Evolutionary conservation across 2,888 invertebrate species (phyloP), one percentile per base, ranked within the genome.

Genomic region (Andrena praecox): DNA sequence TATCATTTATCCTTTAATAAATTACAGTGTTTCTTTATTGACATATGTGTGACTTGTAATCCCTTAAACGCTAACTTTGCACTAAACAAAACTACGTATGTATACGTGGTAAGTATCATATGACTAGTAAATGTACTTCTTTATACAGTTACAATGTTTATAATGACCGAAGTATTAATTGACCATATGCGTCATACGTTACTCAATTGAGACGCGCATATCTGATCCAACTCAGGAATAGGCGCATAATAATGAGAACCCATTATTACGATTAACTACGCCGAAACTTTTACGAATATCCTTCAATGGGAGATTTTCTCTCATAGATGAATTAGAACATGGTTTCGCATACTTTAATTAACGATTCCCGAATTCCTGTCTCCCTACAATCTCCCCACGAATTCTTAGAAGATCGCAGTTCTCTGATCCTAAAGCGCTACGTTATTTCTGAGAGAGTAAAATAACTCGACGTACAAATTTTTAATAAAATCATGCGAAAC

Each of bases 161-260:
- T 67, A 27, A n/a, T 75, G 71, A 56, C 60, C 82, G 56, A n/a
- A 56, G 52, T 63, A 60, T 56, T 82, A 85, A 85, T 85, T 85
- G 85, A 85, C 82, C 70, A 60, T 68, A 80, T 24, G 8, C 54
- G 29, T 60, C 27, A 60, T 60, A 67, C 67, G n/a, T 75, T 52
- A 50, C 68, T 24, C 69, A 33, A 1, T 60, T 27, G 2, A 27
- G 10, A 16, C 54, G 48, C 54, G 16, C 42, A 63, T 24, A 42
- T 24, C 64, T 24, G 10, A 42, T n/a, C 3, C 48, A 27, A 68
- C 27, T 27, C 12, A 5, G 10, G n/a, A 59, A 31, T 74, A n/a
- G 20, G 31, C 29, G 7, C 67, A 10, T 67, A 8, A 56, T 33
- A 27, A 64, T 12, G 33, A 64, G 1, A 63, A 64, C 35, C 8